These are phyloP conservation scores for Ridgeia piscesae DNA, from an alignment of 1,140 invertebrate genomes.

Conservation along the genomic window DNA sequence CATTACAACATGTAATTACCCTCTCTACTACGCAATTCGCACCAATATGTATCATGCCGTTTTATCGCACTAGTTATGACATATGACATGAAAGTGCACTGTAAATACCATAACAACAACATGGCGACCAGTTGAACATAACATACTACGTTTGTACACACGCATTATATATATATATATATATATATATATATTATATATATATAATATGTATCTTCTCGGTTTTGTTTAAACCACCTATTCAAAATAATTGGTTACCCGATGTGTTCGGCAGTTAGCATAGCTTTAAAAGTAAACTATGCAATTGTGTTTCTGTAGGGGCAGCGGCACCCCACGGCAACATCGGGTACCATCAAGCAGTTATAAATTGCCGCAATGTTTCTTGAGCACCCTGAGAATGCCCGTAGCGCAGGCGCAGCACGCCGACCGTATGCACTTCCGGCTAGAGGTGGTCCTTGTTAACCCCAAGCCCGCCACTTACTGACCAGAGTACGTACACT, in stretches of 20 bases:
- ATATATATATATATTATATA: slow-evolving; percentile 21
- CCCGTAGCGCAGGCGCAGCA: not conserved
- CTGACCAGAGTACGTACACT: not conserved
- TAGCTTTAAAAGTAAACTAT: not conserved
- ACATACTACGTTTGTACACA: no score
- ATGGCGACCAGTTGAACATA: no score
- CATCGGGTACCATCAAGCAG: not conserved
- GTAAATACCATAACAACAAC: no score
- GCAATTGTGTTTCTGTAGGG: no score
- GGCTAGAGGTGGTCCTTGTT: not conserved
- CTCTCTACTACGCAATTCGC: no score
- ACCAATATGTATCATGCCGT: no score
- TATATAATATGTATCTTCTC: not conserved
- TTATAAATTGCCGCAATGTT: not conserved
- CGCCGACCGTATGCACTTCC: not conserved
- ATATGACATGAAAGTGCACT: no score
- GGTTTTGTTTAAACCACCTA: not conserved
- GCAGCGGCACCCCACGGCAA: not conserved
- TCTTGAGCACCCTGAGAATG: not conserved
- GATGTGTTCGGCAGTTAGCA: not conserved
- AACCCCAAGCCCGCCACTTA: not conserved
- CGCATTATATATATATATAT: not conserved
- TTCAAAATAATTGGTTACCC: not conserved
- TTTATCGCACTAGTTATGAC: no score
- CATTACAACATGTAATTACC: no score